Evolutionary conservation across 2,797 vertebrate genomes (phyloP), one percentile per base, ranked within the genome.

Genomic region (Enoplosus armatus): DNA sequence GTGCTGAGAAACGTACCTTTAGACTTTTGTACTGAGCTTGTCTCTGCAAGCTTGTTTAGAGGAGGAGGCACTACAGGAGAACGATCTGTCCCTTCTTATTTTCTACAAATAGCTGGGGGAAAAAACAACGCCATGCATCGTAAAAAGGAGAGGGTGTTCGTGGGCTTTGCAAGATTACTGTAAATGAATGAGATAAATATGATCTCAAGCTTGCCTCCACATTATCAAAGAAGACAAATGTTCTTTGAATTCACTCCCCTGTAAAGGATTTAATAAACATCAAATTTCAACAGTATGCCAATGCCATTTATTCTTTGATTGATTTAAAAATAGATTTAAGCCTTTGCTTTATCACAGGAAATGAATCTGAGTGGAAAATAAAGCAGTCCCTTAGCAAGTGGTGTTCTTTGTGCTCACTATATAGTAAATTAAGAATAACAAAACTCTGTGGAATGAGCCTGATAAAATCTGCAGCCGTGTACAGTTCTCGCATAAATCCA

Each of bases 401-500:
- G 4, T 22, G 0, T 14, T 26, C 56, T 75, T 50, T 51, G 6
- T 47, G 50, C 63, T 84, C 55, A 27, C 15, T 35, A 24, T 0
- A 27, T 59, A 72, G n/a, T 41, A 77, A 72, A 74, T 75, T 43
- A 70, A 54, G 58, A 54, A 61, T 39, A 20, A 41, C 29, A 67
- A 59, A 80, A 67, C 12, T 37, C 60, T 24, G 39, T 22, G 45
- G 48, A 58, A 16, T 31, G 24, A 69, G 24, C 33, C 45, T 4
- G 59, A 75, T 64, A 20, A 24, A 45, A 84, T 67, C 72, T 51
- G 69, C 65, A 47, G 64, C 33, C 15, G 26, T 27, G 27, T 29
- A 26, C 39, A 50, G 18, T 69, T 61, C 50, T 43, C 9, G 0
- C 64, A 71, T 60, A 55, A 86, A 84, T 82, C 54, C 71, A 66